phyloP scores from a whole-genome alignment of 2,113 vertebrate genomes.

The Varanus komodoensis region DNA sequence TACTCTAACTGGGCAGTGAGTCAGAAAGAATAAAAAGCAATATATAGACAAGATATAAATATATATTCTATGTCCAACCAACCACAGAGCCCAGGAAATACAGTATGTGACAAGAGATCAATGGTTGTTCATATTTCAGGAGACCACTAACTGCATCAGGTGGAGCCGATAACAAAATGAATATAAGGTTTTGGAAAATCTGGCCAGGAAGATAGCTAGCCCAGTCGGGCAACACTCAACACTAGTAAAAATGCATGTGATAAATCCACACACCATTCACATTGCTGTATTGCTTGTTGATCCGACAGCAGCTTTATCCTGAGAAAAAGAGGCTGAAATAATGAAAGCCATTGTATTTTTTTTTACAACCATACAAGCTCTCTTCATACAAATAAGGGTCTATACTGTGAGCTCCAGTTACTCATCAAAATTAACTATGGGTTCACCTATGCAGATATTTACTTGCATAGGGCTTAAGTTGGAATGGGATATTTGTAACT shows the following conservation, averaged over 20 bases:
- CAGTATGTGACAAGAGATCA: conserved; percentile 63
- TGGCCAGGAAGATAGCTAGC: conserved; percentile 59
- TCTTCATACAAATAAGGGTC: neutral
- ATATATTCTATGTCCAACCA: conserved; percentile 51
- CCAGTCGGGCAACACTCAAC: conserved; percentile 33
- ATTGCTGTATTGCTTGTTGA: conserved; percentile 19
- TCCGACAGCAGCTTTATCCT: neutral
- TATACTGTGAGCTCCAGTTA: neutral
- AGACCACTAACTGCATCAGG: conserved; percentile 50
- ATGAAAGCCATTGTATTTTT: neutral
- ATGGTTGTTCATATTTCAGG: conserved; percentile 59
- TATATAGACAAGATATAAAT: conserved; percentile 32
- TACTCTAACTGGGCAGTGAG: neutral
- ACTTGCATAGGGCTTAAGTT: no score
- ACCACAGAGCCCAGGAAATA: conserved; percentile 25
- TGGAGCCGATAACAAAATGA: conserved; percentile 64
- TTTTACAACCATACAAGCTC: neutral
- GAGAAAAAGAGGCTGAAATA: conserved; percentile 10
- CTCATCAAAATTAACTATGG: neutral
- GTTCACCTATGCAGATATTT: neutral
- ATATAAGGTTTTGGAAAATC: conserved; percentile 54
- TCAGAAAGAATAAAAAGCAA: conserved; percentile 47
- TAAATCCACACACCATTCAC: conserved; percentile 5
- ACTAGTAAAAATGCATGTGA: conserved; percentile 43
- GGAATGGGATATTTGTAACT: no score